phyloP scores from a whole-genome alignment of 2,888 invertebrate species.

The Epirrhoe tristata region DNA sequence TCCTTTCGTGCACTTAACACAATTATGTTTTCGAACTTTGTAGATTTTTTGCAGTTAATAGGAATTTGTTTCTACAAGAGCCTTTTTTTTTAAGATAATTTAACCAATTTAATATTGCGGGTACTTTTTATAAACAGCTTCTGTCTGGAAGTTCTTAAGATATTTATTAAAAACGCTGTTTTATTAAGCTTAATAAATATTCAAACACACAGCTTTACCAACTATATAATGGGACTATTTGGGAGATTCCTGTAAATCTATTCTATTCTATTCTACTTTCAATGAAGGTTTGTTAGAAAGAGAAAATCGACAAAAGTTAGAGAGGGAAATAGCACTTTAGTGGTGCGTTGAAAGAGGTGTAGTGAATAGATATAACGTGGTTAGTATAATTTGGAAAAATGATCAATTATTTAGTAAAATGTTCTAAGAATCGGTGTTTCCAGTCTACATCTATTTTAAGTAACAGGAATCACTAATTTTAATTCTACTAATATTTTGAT shows the following conservation, averaged over 20 bases:
- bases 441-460: neutral
- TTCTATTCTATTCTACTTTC: constrained; percentile 29
- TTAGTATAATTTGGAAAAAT: constrained; percentile 43
- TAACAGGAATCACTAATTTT: neutral
- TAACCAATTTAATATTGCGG: too few relatives aligned
- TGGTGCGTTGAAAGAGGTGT: constrained; percentile 48
- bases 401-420: constrained; percentile 3
- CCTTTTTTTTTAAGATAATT: too few relatives aligned
- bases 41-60: too few relatives aligned
- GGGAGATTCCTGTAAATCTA: constrained; percentile 3
- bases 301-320: constrained; percentile 57
- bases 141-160: neutral
- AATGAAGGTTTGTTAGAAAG: constrained; percentile 26
- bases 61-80: too few relatives aligned
- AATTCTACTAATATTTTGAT: neutral
- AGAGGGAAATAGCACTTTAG: constrained; percentile 73
- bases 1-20: too few relatives aligned
- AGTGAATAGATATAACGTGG: constrained; percentile 41
- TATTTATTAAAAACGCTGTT: neutral
- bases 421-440: neutral
- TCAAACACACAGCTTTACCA: constrained; percentile 4
- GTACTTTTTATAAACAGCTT: neutral
- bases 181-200: neutral
- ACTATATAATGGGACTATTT: constrained; percentile 5
- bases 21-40: too few relatives aligned